phyloP scores from a whole-genome alignment of 2,888 invertebrate species.

The Acrobasis repandana region DNA sequence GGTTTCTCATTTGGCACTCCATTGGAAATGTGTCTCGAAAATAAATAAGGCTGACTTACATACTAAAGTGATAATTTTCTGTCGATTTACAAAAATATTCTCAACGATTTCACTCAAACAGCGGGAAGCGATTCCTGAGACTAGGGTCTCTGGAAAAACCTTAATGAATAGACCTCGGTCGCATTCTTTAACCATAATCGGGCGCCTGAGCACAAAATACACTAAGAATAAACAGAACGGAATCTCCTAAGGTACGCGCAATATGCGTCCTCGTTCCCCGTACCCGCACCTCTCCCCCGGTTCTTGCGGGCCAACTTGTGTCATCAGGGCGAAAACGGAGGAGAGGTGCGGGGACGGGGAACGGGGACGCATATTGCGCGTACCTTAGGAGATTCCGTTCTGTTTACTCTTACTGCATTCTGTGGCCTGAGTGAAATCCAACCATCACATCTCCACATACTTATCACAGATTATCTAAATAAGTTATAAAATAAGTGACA shows the following conservation, averaged over 20 bases:
- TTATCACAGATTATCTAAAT: conserved; percentile 46
- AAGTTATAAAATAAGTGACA: conserved; percentile 1
- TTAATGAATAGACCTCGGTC: background rate
- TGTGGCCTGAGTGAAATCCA: background rate
- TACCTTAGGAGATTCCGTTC: too few relatives aligned
- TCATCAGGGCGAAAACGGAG: too few relatives aligned
- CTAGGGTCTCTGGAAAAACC: background rate
- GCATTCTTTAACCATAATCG: background rate
- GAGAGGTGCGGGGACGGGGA: too few relatives aligned
- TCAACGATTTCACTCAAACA: conserved; percentile 1
- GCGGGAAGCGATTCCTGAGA: background rate
- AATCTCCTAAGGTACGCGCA: too few relatives aligned
- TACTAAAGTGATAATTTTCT: conserved; percentile 26
- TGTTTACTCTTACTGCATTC: too few relatives aligned
- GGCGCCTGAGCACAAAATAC: too few relatives aligned
- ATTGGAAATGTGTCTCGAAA: conserved; percentile 19
- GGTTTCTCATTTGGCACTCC: conserved; percentile 7
- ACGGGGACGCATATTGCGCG: too few relatives aligned
- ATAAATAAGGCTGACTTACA: conserved; percentile 36
- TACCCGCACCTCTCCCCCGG: too few relatives aligned
- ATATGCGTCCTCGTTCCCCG: too few relatives aligned
- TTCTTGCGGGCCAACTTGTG: too few relatives aligned
- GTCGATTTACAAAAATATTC: conserved; percentile 13
- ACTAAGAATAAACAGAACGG: too few relatives aligned
- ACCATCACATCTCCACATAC: conserved; percentile 30